Conservation (phyloP, 1,140 invertebrate genomes). For the Camponotus vicinus region DNA sequence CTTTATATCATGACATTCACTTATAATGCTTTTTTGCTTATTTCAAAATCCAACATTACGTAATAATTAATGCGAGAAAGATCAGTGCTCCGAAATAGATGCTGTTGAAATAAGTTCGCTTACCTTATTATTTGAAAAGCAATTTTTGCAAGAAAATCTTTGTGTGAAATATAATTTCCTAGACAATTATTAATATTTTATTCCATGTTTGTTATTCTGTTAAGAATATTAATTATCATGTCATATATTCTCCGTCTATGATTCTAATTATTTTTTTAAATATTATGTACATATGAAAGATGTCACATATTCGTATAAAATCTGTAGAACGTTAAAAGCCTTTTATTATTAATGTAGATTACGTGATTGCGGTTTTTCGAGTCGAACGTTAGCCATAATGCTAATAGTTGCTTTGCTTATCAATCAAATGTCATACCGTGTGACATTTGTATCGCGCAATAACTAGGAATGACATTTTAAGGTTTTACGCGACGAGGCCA, state of each 20-base stretch:
- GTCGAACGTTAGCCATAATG: neutral
- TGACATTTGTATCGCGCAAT: conserved; percentile 17
- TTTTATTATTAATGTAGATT: conserved; percentile 19
- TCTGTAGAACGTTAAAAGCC: neutral
- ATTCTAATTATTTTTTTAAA: neutral
- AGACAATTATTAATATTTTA: neutral
- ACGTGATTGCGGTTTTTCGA: neutral
- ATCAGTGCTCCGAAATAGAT: too few relatives aligned
- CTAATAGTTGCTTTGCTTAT: conserved; percentile 5
- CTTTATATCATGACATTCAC: too few relatives aligned
- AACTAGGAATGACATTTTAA: conserved; percentile 32
- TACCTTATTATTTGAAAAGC: neutral
- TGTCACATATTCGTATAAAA: neutral
- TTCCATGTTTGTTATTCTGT: neutral
- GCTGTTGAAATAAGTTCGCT: too few relatives aligned
- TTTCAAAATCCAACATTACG: too few relatives aligned
- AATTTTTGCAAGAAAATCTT: neutral
- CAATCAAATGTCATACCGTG: conserved; percentile 2
- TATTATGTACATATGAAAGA: neutral
- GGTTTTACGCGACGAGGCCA: neutral
- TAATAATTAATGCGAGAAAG: too few relatives aligned
- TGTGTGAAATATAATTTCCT: neutral
- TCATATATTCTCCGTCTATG: neutral
- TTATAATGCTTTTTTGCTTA: too few relatives aligned
- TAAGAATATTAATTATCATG: neutral